phyloP scores from a whole-genome alignment of 2,113 vertebrate genomes.

The Triplophysa dalaica region DNA sequence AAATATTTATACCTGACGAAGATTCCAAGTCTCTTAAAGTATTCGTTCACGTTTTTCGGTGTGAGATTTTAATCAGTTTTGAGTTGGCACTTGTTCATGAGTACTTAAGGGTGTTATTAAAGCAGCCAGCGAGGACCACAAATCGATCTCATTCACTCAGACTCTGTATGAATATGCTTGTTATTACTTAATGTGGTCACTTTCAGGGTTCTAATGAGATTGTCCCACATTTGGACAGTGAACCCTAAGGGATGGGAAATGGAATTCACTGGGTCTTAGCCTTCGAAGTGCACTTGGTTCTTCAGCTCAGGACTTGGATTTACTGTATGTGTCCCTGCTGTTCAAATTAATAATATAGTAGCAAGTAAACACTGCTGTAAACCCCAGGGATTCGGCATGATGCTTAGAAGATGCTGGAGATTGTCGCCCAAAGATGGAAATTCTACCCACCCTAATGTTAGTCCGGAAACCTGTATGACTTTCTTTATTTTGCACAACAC shows the following conservation, averaged over 20 bases:
- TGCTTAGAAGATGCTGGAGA: conserved; percentile 29
- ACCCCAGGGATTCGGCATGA: neutral
- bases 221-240: neutral
- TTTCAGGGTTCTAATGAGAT: too few species aligned
- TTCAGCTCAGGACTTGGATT: neutral
- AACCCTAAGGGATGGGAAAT: neutral
- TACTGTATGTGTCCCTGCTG: conserved; percentile 36
- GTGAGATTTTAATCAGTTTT: conserved; percentile 23
- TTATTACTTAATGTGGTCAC: neutral
- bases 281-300: conserved; percentile 16
- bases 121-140: neutral
- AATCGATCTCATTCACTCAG: neutral
- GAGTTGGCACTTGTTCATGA: neutral
- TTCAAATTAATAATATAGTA: conserved; percentile 49
- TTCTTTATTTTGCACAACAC: too few species aligned
- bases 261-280: neutral
- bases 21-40: neutral
- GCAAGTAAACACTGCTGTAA: conserved; percentile 35
- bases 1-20: conserved; percentile 49
- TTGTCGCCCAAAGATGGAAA: neutral
- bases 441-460: neutral
- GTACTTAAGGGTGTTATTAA: conserved; percentile 1
- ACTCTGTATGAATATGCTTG: neutral
- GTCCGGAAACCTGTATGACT: too few species aligned
- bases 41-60: neutral